These are phyloP conservation scores for Jaculus jaculus DNA, from an alignment of 2,113 vertebrate species.

Conservation along the genomic window DNA sequence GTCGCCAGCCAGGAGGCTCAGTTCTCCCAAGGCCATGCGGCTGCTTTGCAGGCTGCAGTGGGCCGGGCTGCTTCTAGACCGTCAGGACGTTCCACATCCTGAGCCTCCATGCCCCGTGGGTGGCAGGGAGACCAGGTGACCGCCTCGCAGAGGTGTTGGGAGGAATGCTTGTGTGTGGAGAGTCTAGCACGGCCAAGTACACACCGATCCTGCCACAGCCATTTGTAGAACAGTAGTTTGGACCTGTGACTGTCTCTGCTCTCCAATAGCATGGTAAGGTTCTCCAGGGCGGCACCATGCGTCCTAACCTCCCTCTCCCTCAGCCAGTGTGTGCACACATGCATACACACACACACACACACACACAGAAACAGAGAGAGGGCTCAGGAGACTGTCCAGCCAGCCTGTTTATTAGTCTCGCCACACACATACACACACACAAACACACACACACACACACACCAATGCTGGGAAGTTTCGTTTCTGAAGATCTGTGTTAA, in stretches of 20 bases:
- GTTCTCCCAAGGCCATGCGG: not conserved
- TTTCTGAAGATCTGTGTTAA: not conserved
- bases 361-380: too few relatives aligned
- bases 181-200: not conserved
- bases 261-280: not conserved
- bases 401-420: too few relatives aligned
- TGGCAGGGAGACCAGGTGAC: not conserved
- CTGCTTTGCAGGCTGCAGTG: not conserved
- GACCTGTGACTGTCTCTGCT: not conserved
- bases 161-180: accelerated
- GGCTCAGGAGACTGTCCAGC: too few relatives aligned
- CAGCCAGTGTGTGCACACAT: accelerated
- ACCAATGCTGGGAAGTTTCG: not conserved
- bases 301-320: not conserved
- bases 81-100: not conserved
- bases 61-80: too few relatives aligned
- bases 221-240: accelerated
- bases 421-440: too few relatives aligned
- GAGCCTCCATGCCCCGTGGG: not conserved
- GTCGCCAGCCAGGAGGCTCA: not conserved
- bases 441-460: too few relatives aligned
- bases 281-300: not conserved
- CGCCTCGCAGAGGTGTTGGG: not conserved
- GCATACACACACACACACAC: too few relatives aligned
- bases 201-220: not conserved